Base-by-base conservation (phyloP, 2,113 vertebrate species). In the Corynorhinus townsendii region DNA sequence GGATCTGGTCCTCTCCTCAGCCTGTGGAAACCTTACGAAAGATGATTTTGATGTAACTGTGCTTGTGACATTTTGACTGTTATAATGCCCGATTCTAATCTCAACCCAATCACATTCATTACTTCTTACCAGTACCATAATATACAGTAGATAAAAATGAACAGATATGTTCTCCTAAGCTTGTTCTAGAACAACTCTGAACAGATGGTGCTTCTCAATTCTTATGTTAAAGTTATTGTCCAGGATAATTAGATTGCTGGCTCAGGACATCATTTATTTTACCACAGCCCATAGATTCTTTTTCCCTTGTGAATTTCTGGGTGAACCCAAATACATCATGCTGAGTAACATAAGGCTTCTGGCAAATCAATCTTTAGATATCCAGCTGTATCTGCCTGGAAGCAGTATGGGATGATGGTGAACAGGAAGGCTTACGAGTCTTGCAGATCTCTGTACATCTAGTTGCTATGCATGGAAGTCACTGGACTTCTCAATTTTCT, bases 151-250 rank as follows among this genome's bases (percentile, higher is more conserved):
- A 33, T 64, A 33, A 47, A 89, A 90, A 85, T 64, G 38, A 19
- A 22, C 16, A 80, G 35, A 95, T 28, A 43, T 47, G 11, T 43
- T 84, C 38, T 84, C 33, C 26, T 11, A 79, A 66, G 45, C 38
- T 92, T 82, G 38, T 79, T 91, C 77, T 69, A 85, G 68, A 88
- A 82, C 38, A 81, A 84, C 9, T 86, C n/a, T 83, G 54, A 85
- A 49, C 35, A 96, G 24, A 85, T 56, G 43, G 28, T 52, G 10
- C 5, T 10, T 77, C 77, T 83, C 47, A 28, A 73, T 26, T 79
- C 47, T 75, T 69, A 19, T 4, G 6, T 9, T 59, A 80, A 24
- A 30, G 5, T 73, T 54, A 72, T 12, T 52, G 1, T 47, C 26
- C 76, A 40, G 33, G 15, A 8, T 12, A 68, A 66, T 73, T 33